Base-by-base conservation (phyloP, 2,888 invertebrate genomes). In the Archaeoteleia sp. region DNA sequence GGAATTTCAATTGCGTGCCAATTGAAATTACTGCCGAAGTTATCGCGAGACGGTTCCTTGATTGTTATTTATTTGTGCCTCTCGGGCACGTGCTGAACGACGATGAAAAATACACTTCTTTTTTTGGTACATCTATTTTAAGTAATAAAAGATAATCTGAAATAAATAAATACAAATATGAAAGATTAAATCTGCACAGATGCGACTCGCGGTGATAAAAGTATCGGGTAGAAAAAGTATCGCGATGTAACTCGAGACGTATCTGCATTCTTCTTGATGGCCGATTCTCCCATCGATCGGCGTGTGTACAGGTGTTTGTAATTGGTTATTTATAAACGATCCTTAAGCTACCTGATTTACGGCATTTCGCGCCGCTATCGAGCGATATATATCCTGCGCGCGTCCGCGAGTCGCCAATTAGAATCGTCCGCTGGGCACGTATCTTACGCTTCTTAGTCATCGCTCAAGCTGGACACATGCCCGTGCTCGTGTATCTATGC, bases 311-410 rank as follows among this genome's bases (percentile, higher is more conserved):
- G 82, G 82, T 82, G 83, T 82, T 78, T 81, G 79, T 83, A 83
- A 83, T 83, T 83, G 83, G 79, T 81, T 80, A 83, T 83, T 82
- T 82, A 83, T 83, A 83, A 69, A 61, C 57, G 65, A 65, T 60
- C 69, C 65, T 65, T 61, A 65, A 61, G 39, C 29, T 45, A 55
- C 42, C 60, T 65, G 61, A 69, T 65, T 69, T 65, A 65, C 65
- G 63, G 51, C 49, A 49, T 54, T 60, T 60, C 60, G 35, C 35
- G 25, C 27, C 12, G 42, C 27, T 42, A 30, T 10, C 30, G 30
- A 30, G 6, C 30, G 30, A 30, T 30, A 30, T 30, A 6, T 30
- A 30, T 10, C 4, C 30, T n/a, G 12, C 14, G 42, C 27, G 42
- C 27, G 25, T 25, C 42, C 55, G 55, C 51, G 46, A 54, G 46